These are phyloP conservation scores for Cyrtodaria siliqua DNA, from an alignment of 2,888 invertebrate genomes.

Conservation along the genomic window DNA sequence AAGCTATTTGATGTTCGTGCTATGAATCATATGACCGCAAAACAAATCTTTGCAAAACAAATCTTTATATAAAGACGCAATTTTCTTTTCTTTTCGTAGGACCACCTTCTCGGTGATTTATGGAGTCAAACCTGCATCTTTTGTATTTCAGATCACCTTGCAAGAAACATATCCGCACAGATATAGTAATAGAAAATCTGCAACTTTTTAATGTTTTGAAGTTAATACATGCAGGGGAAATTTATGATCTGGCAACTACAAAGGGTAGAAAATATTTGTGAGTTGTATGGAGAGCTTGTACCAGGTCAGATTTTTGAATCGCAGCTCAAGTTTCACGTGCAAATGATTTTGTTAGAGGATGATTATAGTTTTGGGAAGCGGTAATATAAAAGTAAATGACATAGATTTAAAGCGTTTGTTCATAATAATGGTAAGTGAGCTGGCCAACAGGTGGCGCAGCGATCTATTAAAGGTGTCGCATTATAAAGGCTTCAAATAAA, in stretches of 20 bases:
- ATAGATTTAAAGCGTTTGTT: slow-evolving; percentile 59
- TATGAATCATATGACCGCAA: slow-evolving; percentile 28
- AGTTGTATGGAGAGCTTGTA: slow-evolving; percentile 43
- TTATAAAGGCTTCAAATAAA: slow-evolving; percentile 45
- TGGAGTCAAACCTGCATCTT: too few relatives aligned
- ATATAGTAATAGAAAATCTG: neutral
- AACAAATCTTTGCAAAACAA: slow-evolving; percentile 5
- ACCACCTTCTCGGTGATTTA: too few relatives aligned
- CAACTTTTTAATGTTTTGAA: neutral
- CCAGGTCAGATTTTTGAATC: slow-evolving; percentile 54
- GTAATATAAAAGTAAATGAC: slow-evolving; percentile 61
- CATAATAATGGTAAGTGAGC: slow-evolving; percentile 52
- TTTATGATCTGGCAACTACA: slow-evolving; percentile 53
- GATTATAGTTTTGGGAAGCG: slow-evolving; percentile 61
- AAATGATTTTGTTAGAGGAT: slow-evolving; percentile 53
- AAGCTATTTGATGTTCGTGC: neutral
- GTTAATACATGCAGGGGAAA: slow-evolving; percentile 40
- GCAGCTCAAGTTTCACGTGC: slow-evolving; percentile 48
- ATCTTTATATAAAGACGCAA: too few relatives aligned
- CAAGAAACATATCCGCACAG: too few relatives aligned
- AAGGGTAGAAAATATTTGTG: slow-evolving; percentile 38
- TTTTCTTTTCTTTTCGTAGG: too few relatives aligned
- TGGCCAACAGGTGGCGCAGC: slow-evolving; percentile 20
- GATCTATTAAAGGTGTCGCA: slow-evolving; percentile 45
- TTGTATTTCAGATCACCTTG: too few relatives aligned